Conservation (phyloP, 2,113 vertebrate genomes). For the Galeopterus variegatus region DNA sequence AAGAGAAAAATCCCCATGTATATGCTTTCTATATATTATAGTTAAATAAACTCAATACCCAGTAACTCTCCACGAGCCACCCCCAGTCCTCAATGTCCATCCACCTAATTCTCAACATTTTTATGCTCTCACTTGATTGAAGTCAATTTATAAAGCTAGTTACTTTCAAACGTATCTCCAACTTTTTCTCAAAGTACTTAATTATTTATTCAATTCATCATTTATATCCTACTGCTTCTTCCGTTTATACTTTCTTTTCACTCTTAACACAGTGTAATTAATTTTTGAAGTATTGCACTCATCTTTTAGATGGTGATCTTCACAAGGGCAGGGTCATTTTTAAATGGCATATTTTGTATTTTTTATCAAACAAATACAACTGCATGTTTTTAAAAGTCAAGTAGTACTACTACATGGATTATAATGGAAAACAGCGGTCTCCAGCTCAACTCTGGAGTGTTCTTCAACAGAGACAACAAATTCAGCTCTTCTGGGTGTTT, state of each 20-base stretch:
- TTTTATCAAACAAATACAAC: not conserved
- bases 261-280: not conserved
- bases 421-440: not conserved
- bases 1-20: not conserved
- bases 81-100: not conserved
- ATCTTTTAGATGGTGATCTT: not conserved
- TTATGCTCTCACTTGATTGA: not conserved
- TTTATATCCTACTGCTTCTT: not conserved
- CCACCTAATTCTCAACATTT: not conserved
- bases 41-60: not conserved
- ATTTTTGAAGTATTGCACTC: not conserved
- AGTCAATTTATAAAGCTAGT: not conserved
- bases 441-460: not conserved
- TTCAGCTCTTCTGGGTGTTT: not conserved
- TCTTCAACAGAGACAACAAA: not conserved
- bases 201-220: not conserved
- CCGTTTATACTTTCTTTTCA: not conserved
- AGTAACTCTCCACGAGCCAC: not conserved
- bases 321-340: not conserved
- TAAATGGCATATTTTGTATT: constrained; percentile 16
- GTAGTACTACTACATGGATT: not conserved
- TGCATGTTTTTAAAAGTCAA: constrained; percentile 31
- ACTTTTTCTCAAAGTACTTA: not conserved
- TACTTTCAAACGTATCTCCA: not conserved
- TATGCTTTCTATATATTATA: not conserved